Base-by-base conservation (phyloP, 2,113 vertebrate genomes). In the Notarius lentiginosus region DNA sequence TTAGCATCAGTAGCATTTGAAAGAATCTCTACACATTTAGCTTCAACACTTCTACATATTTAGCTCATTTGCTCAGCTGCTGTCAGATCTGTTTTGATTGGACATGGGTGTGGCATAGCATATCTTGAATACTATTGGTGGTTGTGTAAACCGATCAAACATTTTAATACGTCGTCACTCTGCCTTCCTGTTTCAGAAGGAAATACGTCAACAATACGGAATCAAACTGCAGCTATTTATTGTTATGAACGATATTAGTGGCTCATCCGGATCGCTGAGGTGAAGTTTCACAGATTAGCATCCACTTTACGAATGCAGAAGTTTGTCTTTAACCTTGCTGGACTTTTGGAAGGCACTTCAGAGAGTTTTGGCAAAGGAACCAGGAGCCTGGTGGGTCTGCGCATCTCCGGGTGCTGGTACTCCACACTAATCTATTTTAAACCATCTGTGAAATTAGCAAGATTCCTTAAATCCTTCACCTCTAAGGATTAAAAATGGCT, bases 401-500 rank as follows among this genome's bases (percentile, higher is more conserved):
- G 90, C 94, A 94, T 95, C 95, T 95, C 94, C 82, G 94, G 93
- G 95, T 95, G 94, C 95, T 92, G 94, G 93, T 95, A 88, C 94
- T 94, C 94, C 92, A 90, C 94, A 94, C 95, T 96, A 96, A 96
- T 96, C 95, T 95, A 95, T 96, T 96, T 96, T 95, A 96, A 95
- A 95, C 95, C 95, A 96, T 96, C 95, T 96, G 95, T 95, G 95
- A 95, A 96, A 96, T 95, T 95, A 96, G 95, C 95, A 95, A 95
- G 95, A 95, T 95, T 95, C 94, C 94, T 94, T 94, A 94, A 95
- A 94, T 95, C 95, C 95, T 95, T 96, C 95, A 95, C 95, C 95
- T 95, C 95, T 88, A 95, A 94, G 95, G 95, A 95, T 96, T 95
- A 95, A 95, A 93, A 93, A 94, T 93, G 88, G 91, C 93, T 92